A percentile compares a stretch with the other conserved stretches of the same genome.
phyloP scores from a whole-genome alignment of 1,140 invertebrate species.

The Heliconius congener region DNA sequence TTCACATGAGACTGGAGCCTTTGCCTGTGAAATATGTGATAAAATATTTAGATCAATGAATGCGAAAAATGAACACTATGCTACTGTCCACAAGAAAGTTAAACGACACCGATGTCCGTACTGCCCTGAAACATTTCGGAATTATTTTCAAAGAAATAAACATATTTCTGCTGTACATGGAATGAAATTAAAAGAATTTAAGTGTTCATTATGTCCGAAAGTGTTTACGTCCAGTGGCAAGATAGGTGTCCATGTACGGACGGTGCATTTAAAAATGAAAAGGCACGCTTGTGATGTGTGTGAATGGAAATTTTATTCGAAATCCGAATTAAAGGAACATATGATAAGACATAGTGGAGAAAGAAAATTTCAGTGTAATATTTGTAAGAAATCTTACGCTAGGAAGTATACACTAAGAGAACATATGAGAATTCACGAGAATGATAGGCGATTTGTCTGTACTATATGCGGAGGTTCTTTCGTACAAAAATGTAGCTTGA shows the following conservation, averaged over 20 bases:
- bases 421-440: constrained; percentile 86
- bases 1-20: constrained; percentile 71
- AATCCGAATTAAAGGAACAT: constrained; percentile 83
- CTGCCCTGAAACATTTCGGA: constrained; percentile 66
- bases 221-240: constrained; percentile 71
- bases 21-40: constrained; percentile 72
- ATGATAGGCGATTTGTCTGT: constrained; percentile 80
- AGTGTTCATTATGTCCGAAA: constrained; percentile 65
- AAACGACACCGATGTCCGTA: constrained; percentile 69
- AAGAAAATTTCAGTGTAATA: constrained; percentile 82
- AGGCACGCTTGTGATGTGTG: constrained; percentile 83
- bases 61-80: constrained; percentile 67
- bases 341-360: constrained; percentile 87
- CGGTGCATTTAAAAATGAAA: constrained; percentile 74
- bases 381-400: constrained; percentile 84
- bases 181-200: constrained; percentile 71
- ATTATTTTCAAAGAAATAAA: constrained; percentile 74
- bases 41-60: constrained; percentile 72
- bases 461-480: constrained; percentile 79
- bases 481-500: constrained; percentile 73
- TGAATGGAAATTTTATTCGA: constrained; percentile 83
- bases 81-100: constrained; percentile 64
- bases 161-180: constrained; percentile 65
- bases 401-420: constrained; percentile 87
- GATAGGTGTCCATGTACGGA: constrained; percentile 60